phyloP scores from a whole-genome alignment of 2,797 vertebrate genomes.

The Acanthiza pusilla region DNA sequence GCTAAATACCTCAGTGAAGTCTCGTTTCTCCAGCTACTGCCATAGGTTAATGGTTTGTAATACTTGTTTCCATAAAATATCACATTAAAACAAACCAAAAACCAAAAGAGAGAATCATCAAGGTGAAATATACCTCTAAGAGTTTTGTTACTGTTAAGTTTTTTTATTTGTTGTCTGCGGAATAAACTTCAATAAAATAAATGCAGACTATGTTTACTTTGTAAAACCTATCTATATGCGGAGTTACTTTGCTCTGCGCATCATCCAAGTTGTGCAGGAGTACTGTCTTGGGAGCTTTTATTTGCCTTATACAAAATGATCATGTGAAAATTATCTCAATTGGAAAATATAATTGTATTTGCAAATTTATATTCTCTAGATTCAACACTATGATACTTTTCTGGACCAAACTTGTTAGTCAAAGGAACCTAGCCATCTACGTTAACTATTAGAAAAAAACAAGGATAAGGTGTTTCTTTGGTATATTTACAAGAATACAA shows the following conservation, averaged over 20 bases:
- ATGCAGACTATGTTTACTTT: neutral
- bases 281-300: neutral
- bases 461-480: neutral
- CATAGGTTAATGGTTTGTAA: neutral
- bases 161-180: neutral
- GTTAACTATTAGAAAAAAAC: neutral
- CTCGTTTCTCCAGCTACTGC: neutral
- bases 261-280: neutral
- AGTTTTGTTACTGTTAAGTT: neutral
- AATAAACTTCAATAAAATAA: neutral
- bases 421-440: neutral
- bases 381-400: neutral
- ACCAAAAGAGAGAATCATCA: neutral
- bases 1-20: neutral
- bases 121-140: neutral
- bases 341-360: neutral
- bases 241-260: rapidly evolving
- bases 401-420: rapidly evolving
- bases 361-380: neutral
- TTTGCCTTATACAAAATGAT: neutral
- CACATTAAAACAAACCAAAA: neutral
- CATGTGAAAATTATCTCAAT: neutral
- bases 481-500: neutral
- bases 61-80: neutral
- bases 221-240: neutral